A percentile compares a stretch with the other conserved stretches of the same genome.
phyloP scores from a whole-genome alignment of 1,140 invertebrate species.

The roundworm (Caenorhabditis elegans) region DNA sequence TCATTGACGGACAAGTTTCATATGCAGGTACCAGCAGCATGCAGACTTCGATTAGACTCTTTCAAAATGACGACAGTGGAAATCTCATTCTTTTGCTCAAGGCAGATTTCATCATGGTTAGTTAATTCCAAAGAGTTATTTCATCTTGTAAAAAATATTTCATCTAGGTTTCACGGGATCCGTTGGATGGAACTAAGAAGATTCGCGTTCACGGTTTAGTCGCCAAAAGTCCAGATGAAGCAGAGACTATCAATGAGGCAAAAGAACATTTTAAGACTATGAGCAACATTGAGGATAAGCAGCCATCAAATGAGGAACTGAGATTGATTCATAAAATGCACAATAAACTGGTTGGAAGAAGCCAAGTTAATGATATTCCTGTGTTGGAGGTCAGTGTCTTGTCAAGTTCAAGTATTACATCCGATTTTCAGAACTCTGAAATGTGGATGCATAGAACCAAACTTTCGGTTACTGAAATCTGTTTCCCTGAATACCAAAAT shows the following conservation, averaged over 20 bases:
- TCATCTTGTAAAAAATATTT: too few species aligned
- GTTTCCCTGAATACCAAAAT: conserved; percentile 77
- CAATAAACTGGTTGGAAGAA: not conserved
- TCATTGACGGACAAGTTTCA: conserved; percentile 76
- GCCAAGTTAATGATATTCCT: conserved; percentile 1
- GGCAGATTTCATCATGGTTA: conserved; percentile 76
- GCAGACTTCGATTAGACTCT: conserved; percentile 75
- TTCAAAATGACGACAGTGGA: conserved; percentile 70
- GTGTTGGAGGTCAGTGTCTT: not conserved
- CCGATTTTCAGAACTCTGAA: conserved; percentile 69
- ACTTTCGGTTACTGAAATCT: conserved; percentile 73
- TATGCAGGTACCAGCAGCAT: conserved; percentile 78
- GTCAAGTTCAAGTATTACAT: not conserved
- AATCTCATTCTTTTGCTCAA: conserved; percentile 72
- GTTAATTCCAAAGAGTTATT: not conserved
- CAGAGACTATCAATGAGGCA: conserved; percentile 69
- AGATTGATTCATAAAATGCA: conserved; percentile 63
- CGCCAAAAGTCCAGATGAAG: conserved; percentile 73
- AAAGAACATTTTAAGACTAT: conserved; percentile 43
- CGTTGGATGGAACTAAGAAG: not conserved
- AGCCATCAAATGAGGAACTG: conserved; percentile 74
- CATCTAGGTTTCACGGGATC: not conserved
- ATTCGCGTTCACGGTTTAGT: conserved; percentile 70
- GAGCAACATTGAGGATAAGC: conserved; percentile 68
- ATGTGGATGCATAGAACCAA: conserved; percentile 75